Percentiles rank a stretch among this genome's conserved stretches.
Evolutionary conservation across 2,888 invertebrate genomes (phyloP).

Genomic region (Aelia acuminata): DNA sequence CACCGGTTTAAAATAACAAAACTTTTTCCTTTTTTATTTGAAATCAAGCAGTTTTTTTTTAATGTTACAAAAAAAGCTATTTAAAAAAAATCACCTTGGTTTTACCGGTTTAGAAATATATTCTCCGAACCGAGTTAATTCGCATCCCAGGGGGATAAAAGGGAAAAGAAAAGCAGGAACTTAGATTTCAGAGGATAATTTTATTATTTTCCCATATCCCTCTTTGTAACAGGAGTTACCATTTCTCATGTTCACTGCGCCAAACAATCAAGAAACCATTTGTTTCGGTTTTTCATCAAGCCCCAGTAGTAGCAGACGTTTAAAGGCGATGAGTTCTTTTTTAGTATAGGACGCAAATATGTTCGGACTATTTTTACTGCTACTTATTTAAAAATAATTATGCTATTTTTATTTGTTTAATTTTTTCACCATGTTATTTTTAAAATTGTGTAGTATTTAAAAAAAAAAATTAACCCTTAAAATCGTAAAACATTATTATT

Average conservation of each 20-base stretch:
- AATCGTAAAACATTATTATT: too few relatives aligned
- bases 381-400: too few relatives aligned
- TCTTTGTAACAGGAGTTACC: neutral
- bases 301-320: neutral
- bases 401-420: too few relatives aligned
- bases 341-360: too few relatives aligned
- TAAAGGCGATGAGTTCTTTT: neutral
- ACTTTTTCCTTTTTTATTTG: too few relatives aligned
- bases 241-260: neutral
- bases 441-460: too few relatives aligned
- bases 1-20: too few relatives aligned
- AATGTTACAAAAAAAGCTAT: neutral
- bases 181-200: conserved; percentile 9
- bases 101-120: neutral
- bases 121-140: neutral
- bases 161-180: neutral
- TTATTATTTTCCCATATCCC: conserved; percentile 11
- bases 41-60: too few relatives aligned
- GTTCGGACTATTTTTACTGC: too few relatives aligned
- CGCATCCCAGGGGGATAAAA: neutral
- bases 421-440: too few relatives aligned
- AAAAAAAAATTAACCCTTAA: too few relatives aligned
- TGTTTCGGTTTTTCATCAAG: neutral
- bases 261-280: neutral
- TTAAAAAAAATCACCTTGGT: neutral